Percentiles rank a stretch among this genome's conserved stretches.
phyloP scores from a whole-genome alignment of 2,113 vertebrate species.

The Etia nguti region DNA sequence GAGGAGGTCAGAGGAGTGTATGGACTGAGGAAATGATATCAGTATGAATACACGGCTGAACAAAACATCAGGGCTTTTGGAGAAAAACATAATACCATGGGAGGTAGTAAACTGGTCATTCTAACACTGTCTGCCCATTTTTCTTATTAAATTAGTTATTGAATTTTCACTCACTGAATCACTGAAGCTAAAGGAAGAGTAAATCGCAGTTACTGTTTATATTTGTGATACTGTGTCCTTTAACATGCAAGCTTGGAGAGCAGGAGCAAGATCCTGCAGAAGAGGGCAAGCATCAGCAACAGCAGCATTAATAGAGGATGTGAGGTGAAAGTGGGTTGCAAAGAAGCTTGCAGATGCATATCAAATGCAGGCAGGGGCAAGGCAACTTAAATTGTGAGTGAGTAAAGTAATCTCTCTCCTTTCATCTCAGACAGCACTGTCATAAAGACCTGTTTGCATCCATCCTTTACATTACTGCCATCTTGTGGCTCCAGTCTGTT shows the following conservation, averaged over 20 bases:
- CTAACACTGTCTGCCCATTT: background rate
- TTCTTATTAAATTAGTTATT: background rate
- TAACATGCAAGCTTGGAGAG: background rate
- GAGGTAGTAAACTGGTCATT: slow-evolving; percentile 9
- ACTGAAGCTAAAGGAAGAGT: background rate
- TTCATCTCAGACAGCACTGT: background rate
- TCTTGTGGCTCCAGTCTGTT: background rate
- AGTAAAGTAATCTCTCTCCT: background rate
- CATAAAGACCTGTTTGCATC: background rate
- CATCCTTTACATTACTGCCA: background rate
- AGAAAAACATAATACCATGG: background rate
- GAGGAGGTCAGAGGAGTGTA: slow-evolving; percentile 41
- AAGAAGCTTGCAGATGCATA: background rate
- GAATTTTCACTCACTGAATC: background rate
- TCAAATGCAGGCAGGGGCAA: fast-evolving
- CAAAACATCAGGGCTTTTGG: slow-evolving; percentile 21
- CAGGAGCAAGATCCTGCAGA: background rate
- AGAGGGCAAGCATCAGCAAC: background rate
- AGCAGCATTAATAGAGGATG: background rate
- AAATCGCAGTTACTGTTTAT: background rate
- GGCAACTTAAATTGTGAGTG: background rate
- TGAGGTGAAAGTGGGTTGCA: background rate
- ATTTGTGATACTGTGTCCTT: background rate
- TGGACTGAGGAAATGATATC: slow-evolving; percentile 34
- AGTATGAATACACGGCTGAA: slow-evolving; percentile 27